phyloP scores from a whole-genome alignment of 2,797 vertebrate genomes.

The Xenops minutus region DNA sequence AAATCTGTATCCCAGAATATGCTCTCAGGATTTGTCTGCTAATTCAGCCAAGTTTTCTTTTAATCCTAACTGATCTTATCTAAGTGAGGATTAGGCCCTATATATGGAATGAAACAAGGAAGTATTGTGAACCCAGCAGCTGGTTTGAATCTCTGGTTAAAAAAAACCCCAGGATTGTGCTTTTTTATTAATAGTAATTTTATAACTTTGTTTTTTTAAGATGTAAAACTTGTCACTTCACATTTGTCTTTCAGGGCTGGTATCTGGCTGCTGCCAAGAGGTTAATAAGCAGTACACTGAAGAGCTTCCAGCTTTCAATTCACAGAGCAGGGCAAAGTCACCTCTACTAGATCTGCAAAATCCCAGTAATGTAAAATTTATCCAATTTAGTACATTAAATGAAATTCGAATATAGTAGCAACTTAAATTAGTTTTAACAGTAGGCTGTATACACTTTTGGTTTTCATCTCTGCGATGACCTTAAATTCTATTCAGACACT shows the following conservation, averaged over 20 bases:
- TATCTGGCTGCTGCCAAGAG: background rate
- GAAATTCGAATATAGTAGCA: background rate
- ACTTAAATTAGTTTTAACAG: background rate
- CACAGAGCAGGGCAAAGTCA: background rate
- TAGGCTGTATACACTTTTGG: background rate
- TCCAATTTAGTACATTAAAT: background rate
- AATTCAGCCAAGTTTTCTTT: background rate
- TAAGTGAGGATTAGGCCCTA: background rate
- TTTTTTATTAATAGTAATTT: background rate
- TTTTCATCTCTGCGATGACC: background rate
- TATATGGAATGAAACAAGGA: background rate
- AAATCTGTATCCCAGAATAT: background rate
- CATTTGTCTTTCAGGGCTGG: background rate
- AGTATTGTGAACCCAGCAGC: background rate
- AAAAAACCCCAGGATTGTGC: background rate
- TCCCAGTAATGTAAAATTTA: slow-evolving; percentile 15
- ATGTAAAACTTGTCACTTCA: background rate
- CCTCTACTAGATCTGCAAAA: background rate
- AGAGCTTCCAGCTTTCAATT: background rate
- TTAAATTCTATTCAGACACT: background rate
- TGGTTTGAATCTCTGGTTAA: background rate
- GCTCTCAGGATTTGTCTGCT: background rate
- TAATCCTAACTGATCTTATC: background rate
- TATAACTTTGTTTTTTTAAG: background rate
- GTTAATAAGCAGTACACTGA: background rate